Evolutionary conservation across 2,888 invertebrate genomes (phyloP), one percentile per base, ranked within the genome.

Genomic region (Onchidella celtica): DNA sequence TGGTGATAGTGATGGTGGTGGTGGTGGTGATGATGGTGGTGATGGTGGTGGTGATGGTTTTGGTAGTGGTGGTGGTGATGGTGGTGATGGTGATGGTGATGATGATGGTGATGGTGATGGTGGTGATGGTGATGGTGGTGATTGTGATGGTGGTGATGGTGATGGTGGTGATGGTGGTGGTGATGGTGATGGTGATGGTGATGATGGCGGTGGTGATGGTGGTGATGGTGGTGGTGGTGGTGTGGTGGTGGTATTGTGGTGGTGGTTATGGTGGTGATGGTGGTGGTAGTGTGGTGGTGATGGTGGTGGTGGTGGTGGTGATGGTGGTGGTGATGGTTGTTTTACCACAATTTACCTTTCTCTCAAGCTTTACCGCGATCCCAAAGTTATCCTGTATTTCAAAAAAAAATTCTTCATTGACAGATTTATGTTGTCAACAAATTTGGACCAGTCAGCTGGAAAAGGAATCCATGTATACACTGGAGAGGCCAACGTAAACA

Each of bases 41-140:
- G 59, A 21, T 61, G 63, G 27, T 55, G 61, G 32, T 57, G 57
- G 36, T 55, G 59, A 1, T 74, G 74, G 3, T 36, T 14, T 32
- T 34, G 59, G 74, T 61, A 34, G 74, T 59, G 61, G 36, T 74
- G 74, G 63, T 59, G 61, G 38, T 74, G 74, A 61, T 61, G 61
- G 61, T 74, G 61, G 34, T 61, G 61, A 57, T 61, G 66, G 36
- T 66, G 66, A 27, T 66, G 66, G 66, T 66, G 66, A 32, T 66
- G 32, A 27, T 66, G 66, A 32, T 66, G 66, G 36, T 34, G 36
- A 27, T 59, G 59, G 59, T 59, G 59, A 27, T 59, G 59, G 59
- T 59, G 59, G 59, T 59, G 59, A 24, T 21, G 0, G n/a, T n/a
- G n/a, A n/a, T n/a, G n/a, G n/a, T n/a, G n/a, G n/a, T n/a, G n/a